Conservation (phyloP, 2,888 invertebrate genomes). For the Drosophila limbata region DNA sequence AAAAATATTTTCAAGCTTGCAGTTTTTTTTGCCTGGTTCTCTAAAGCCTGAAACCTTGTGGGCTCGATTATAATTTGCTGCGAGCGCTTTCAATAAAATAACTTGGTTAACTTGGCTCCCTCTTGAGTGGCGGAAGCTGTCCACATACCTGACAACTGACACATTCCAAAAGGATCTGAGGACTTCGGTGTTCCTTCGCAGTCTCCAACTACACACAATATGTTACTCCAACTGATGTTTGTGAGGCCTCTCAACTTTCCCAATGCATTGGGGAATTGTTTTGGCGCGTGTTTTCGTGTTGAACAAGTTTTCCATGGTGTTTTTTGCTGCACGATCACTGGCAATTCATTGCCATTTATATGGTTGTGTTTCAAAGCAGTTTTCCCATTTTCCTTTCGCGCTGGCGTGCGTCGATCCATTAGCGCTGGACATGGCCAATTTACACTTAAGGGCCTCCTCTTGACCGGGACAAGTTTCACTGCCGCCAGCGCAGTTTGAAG, state of each 20-base stretch:
- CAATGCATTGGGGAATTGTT: constrained; percentile 59
- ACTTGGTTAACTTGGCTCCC: constrained; percentile 37
- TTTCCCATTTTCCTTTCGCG: constrained; percentile 54
- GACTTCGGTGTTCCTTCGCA: constrained; percentile 8
- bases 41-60: constrained; percentile 38
- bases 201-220: constrained; percentile 4
- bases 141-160: constrained; percentile 30
- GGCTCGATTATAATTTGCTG: constrained; percentile 55
- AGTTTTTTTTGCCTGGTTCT: constrained; percentile 37
- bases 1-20: constrained; percentile 64
- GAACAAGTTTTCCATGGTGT: constrained; percentile 61
- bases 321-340: constrained; percentile 57
- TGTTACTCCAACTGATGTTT: constrained; percentile 8
- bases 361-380: constrained; percentile 35
- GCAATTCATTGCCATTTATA: constrained; percentile 59
- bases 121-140: constrained; percentile 23
- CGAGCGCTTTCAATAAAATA: constrained; percentile 59
- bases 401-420: constrained; percentile 62
- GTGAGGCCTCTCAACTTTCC: constrained; percentile 51
- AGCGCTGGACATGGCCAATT: constrained; percentile 69
- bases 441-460: constrained; percentile 60
- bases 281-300: constrained; percentile 69
- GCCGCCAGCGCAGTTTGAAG: constrained; percentile 34
- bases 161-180: constrained; percentile 12
- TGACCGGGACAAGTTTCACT: constrained; percentile 51